These are phyloP conservation scores for Balaeniceps rex DNA, from an alignment of 2,113 vertebrate species.

Conservation along the genomic window DNA sequence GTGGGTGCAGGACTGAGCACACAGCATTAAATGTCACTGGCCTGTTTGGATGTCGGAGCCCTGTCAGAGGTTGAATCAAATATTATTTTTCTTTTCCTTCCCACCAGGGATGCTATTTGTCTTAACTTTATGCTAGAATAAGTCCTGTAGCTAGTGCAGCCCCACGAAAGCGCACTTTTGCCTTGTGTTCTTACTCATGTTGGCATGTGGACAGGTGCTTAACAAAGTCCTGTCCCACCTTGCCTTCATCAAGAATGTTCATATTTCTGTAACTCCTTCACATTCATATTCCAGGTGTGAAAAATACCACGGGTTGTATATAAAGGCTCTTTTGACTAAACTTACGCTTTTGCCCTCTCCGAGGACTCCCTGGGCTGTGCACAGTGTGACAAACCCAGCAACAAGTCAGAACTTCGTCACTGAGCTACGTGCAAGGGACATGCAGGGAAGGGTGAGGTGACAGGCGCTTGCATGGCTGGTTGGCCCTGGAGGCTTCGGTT, in stretches of 20 bases:
- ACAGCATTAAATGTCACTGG: not conserved
- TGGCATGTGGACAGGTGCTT: not conserved
- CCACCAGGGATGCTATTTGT: not conserved
- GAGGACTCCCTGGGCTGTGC: not conserved
- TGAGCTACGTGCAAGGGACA: rapidly evolving
- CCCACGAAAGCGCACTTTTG: not conserved
- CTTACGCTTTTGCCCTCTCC: not conserved
- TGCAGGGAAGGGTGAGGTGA: not conserved
- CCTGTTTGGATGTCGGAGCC: not conserved
- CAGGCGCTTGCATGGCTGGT: not conserved
- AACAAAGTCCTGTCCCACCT: not conserved
- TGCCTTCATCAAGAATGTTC: not conserved
- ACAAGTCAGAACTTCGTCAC: not conserved
- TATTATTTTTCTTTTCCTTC: not conserved
- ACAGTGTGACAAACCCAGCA: not conserved
- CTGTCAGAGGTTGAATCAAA: not conserved
- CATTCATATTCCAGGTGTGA: not conserved
- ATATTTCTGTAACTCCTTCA: not conserved
- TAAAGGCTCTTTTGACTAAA: not conserved
- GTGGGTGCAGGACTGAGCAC: not conserved
- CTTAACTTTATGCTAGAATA: not conserved
- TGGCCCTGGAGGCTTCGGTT: not conserved
- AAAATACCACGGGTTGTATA: not conserved
- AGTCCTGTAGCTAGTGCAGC: not conserved
- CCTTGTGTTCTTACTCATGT: not conserved